These are phyloP conservation scores for Tapera naevia DNA, from an alignment of 2,797 vertebrate genomes.

Conservation along the genomic window DNA sequence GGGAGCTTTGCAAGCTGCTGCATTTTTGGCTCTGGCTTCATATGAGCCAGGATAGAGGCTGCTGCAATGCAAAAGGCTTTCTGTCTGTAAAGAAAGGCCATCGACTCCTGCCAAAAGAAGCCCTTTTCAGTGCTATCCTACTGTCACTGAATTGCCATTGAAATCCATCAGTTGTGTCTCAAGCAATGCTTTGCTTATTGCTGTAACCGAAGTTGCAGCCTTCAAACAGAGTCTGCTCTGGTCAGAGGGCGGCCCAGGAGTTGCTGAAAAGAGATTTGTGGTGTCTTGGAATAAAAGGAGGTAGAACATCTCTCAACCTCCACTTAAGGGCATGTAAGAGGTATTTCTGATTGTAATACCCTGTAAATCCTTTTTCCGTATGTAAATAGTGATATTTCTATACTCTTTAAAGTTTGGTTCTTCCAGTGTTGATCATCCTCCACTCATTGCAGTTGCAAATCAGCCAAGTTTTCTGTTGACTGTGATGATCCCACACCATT, in stretches of 20 bases:
- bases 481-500: background rate
- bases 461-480: background rate
- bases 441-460: background rate
- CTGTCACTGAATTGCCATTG: background rate
- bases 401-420: background rate
- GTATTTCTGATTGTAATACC: background rate
- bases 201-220: background rate
- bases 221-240: background rate
- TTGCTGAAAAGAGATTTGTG: background rate
- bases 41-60: background rate
- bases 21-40: conserved; percentile 27
- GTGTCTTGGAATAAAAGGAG: background rate
- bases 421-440: background rate
- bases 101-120: conserved; percentile 23
- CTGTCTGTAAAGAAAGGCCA: conserved; percentile 5
- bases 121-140: conserved; percentile 1
- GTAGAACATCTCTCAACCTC: background rate
- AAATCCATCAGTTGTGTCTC: background rate
- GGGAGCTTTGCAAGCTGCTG: conserved; percentile 34
- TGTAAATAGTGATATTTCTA: background rate
- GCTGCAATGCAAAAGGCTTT: conserved; percentile 35
- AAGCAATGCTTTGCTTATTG: background rate
- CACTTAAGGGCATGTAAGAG: background rate
- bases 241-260: background rate
- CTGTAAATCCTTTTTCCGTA: background rate